These are phyloP conservation scores for Teleogryllus occipitalis DNA, from an alignment of 1,140 invertebrate genomes.

Conservation along the genomic window DNA sequence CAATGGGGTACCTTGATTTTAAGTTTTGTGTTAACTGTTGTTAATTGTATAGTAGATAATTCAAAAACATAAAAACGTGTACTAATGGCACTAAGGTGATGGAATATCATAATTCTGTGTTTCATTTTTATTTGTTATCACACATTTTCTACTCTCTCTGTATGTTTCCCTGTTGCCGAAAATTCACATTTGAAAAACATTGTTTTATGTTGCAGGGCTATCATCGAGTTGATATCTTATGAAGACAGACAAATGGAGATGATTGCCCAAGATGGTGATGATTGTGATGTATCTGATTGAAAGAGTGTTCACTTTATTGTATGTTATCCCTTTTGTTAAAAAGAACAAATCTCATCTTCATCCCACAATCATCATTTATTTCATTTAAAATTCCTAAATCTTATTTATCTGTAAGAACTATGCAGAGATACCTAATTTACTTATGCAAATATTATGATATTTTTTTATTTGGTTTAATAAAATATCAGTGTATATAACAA, in stretches of 20 bases:
- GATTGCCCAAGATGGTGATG: conserved; percentile 12
- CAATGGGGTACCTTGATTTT: too few species aligned
- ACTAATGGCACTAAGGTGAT: too few species aligned
- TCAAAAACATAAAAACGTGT: too few species aligned
- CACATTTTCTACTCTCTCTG: too few species aligned
- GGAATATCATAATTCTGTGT: too few species aligned
- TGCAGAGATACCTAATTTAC: not conserved
- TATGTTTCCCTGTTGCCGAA: too few species aligned
- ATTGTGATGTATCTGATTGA: conserved; percentile 14
- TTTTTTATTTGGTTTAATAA: not conserved
- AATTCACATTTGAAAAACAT: not conserved
- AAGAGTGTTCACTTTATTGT: not conserved
- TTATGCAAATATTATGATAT: not conserved
- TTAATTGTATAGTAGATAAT: too few species aligned
- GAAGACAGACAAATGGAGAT: conserved; percentile 18
- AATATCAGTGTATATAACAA: not conserved
- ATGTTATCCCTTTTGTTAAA: not conserved
- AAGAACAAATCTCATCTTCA: not conserved
- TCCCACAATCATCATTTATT: not conserved
- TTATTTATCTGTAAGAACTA: not conserved
- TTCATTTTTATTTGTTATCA: too few species aligned
- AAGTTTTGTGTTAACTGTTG: too few species aligned
- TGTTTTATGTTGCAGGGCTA: conserved; percentile 13
- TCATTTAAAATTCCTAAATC: not conserved
- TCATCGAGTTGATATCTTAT: conserved; percentile 16